These are phyloP conservation scores for Pomatorhinus ruficollis DNA, from an alignment of 2,113 vertebrate species.

Conservation along the genomic window DNA sequence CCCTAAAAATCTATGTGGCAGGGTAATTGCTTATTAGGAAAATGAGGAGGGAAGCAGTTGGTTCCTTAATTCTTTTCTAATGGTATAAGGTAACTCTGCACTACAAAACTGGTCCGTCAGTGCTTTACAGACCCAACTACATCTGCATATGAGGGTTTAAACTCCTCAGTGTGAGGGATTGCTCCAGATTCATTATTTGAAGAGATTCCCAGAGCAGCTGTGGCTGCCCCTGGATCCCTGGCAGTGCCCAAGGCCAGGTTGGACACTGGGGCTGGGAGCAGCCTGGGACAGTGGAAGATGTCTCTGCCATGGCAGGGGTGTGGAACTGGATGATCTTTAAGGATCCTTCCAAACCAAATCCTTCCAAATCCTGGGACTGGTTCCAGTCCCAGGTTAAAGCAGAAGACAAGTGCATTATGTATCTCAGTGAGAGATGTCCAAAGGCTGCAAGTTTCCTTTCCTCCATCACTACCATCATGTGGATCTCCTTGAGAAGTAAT, in stretches of 20 bases:
- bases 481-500: neutral
- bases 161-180: neutral
- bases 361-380: neutral
- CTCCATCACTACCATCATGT: neutral
- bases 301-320: neutral
- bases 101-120: neutral
- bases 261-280: neutral
- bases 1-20: neutral
- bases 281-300: neutral
- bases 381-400: neutral
- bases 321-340: neutral
- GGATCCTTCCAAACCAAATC: neutral
- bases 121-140: neutral
- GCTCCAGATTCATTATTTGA: neutral
- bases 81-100: fast-evolving
- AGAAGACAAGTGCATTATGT: fast-evolving
- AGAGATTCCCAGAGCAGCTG: neutral
- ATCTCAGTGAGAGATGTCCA: neutral
- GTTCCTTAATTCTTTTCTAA: neutral
- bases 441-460: neutral
- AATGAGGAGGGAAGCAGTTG: neutral
- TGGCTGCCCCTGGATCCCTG: neutral
- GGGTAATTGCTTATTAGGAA: neutral
- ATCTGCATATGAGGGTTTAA: neutral
- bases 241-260: fast-evolving